Evolutionary conservation across 64 coral and sea anemone species (phyloP), one percentile per base, ranked within the genome.

Genomic region (Stylophora pistillata): DNA sequence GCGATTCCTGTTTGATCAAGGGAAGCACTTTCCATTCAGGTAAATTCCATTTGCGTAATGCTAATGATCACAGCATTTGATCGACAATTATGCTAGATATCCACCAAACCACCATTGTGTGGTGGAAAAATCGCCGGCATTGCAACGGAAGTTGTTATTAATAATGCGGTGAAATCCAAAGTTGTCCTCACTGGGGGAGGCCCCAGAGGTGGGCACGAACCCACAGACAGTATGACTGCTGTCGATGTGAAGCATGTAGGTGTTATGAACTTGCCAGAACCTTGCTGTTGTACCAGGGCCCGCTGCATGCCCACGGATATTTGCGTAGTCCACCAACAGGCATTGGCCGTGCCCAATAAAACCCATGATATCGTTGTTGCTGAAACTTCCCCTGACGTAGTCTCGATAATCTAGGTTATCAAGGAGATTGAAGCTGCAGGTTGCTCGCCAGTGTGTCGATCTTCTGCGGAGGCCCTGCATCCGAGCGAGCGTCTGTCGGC

Each of bases 101-200:
- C 82, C 82, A 53, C 82, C 82, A 17, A 86, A 86, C 82, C 82
- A 86, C 63, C 62, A 86, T 18, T 86, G 82, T 15, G 82, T 86
- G 2, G 82, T 86, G 1, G 82, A 59, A 30, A 25, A 33, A 54
- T 52, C 9, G 47, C 32, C 34, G 12, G 25, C 53, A 0, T 62
- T 86, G 33, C 82, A 86, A 1, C 82, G 62, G 32, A 86, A 86
- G 4, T 33, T 71, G 2, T 0, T 70, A 29, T 71, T 86, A 21
- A 70, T 15, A 27, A 0, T 7, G 0, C 1, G 13, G 29, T 86
- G 25, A 33, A 15, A 54, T 53, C 82, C 82, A 86, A 86, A 86
- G 82, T 86, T 86, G 54, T 86, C 82, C 56, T 86, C 82, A 73
- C 69, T 86, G 32, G 16, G 0, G 9, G 66, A 58, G 41, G 60